Percentiles rank a stretch among this genome's conserved stretches.
Evolutionary conservation across 2,113 vertebrate species (phyloP).

Genomic region (Oreochromis tanganicae): DNA sequence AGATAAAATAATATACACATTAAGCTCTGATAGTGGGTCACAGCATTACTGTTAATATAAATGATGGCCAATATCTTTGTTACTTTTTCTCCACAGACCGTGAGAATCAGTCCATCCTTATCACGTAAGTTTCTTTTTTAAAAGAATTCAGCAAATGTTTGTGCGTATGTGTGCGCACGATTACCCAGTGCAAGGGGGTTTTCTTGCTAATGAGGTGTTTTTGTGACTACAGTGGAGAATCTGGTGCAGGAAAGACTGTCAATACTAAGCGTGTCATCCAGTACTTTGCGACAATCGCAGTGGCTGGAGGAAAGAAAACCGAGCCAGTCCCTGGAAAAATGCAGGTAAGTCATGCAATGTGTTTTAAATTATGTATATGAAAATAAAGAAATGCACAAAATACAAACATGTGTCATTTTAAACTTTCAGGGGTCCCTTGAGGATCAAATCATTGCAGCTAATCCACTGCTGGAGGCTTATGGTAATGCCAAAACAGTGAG

Average conservation of each 20-base stretch:
- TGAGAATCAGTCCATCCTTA: slow-evolving; percentile 76
- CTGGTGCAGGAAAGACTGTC: slow-evolving; percentile 92
- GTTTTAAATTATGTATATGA: background rate
- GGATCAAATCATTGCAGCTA: slow-evolving; percentile 81
- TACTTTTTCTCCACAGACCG: slow-evolving; percentile 66
- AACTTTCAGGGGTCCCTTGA: slow-evolving; percentile 79
- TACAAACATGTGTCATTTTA: background rate
- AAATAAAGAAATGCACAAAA: background rate
- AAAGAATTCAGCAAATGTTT: background rate
- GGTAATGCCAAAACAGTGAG: slow-evolving; percentile 80
- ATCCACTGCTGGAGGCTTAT: slow-evolving; percentile 78
- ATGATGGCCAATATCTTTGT: background rate
- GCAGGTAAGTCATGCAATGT: slow-evolving; percentile 60
- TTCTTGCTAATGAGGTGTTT: background rate
- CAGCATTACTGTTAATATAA: background rate
- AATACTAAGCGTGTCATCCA: slow-evolving; percentile 95
- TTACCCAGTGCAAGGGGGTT: background rate
- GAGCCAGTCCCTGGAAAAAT: slow-evolving; percentile 67
- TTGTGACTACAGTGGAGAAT: slow-evolving; percentile 78
- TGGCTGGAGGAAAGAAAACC: slow-evolving; percentile 64
- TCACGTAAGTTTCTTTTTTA: slow-evolving; percentile 74
- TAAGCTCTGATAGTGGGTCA: background rate
- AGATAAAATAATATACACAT: background rate
- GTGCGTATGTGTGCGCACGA: background rate
- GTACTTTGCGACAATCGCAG: slow-evolving; percentile 94